phyloP scores from a whole-genome alignment of 2,888 invertebrate genomes.

The Toxonevra muliebris region DNA sequence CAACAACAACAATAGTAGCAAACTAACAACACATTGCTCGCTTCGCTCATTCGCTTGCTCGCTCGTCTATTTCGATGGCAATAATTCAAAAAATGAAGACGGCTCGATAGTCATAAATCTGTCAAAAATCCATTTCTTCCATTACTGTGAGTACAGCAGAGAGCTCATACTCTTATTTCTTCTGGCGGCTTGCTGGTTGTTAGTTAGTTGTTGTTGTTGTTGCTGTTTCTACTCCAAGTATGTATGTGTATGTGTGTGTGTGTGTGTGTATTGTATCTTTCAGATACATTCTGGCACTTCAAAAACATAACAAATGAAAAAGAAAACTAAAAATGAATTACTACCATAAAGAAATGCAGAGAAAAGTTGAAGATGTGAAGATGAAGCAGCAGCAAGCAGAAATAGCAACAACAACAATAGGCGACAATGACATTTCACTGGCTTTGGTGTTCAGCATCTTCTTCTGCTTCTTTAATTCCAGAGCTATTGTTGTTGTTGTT shows the following conservation, averaged over 20 bases:
- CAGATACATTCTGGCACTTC: constrained; percentile 26
- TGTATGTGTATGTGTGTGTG: constrained; percentile 18
- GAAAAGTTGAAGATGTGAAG: background rate
- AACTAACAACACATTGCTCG: no score
- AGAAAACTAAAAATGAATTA: no score
- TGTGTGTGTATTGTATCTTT: constrained; percentile 38
- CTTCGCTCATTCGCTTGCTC: constrained; percentile 37
- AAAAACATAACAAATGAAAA: background rate
- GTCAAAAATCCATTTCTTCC: constrained; percentile 65
- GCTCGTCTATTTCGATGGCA: constrained; percentile 65
- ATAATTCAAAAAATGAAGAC: constrained; percentile 65
- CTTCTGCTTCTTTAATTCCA: background rate
- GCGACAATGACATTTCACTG: background rate
- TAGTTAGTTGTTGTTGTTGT: constrained; percentile 43
- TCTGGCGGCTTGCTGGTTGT: constrained; percentile 10
- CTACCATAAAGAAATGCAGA: no score
- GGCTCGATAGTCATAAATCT: constrained; percentile 66
- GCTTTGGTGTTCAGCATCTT: no score
- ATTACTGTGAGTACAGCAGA: constrained; percentile 49
- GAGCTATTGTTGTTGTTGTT: background rate
- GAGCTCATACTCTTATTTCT: constrained; percentile 11
- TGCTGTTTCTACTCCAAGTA: constrained; percentile 44
- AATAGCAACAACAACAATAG: no score
- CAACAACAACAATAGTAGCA: constrained; percentile 31
- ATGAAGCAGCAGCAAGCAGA: constrained; percentile 8